Percentiles rank a stretch among this genome's conserved stretches.
Conservation (phyloP, 2,113 vertebrate species). For the Colossoma macropomum region DNA sequence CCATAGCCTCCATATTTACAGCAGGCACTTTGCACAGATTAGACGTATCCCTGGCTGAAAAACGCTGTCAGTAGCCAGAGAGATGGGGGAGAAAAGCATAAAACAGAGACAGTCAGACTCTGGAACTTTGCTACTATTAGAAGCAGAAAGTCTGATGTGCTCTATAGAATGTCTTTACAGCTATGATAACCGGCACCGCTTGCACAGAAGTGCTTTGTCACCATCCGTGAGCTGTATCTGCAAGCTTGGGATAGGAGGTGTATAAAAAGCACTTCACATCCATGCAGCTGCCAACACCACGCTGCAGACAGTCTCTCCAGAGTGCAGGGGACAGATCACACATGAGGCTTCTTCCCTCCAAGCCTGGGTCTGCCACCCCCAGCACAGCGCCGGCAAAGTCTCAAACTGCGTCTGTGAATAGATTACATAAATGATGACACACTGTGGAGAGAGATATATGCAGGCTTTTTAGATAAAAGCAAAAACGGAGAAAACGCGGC, state of each 20-base stretch:
- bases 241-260: background rate
- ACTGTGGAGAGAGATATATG: conserved; percentile 34
- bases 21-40: background rate
- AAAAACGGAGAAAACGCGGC: conserved; percentile 22
- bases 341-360: background rate
- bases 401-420: conserved; percentile 4
- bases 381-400: conserved; percentile 7
- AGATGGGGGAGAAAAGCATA: background rate
- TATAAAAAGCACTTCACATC: background rate
- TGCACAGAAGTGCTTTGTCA: background rate
- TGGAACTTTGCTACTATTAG: background rate
- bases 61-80: background rate
- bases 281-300: background rate
- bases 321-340: background rate
- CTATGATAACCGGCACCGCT: background rate
- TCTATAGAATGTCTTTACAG: background rate
- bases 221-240: background rate
- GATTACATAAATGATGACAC: conserved; percentile 54
- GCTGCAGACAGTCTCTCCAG: background rate
- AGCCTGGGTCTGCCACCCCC: conserved; percentile 1
- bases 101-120: background rate
- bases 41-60: background rate
- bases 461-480: conserved; percentile 69
- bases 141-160: background rate
- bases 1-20: background rate